Base-by-base conservation (phyloP, 37 sponge, comb jelly and placozoan species). In the Spongilla lacustris region DNA sequence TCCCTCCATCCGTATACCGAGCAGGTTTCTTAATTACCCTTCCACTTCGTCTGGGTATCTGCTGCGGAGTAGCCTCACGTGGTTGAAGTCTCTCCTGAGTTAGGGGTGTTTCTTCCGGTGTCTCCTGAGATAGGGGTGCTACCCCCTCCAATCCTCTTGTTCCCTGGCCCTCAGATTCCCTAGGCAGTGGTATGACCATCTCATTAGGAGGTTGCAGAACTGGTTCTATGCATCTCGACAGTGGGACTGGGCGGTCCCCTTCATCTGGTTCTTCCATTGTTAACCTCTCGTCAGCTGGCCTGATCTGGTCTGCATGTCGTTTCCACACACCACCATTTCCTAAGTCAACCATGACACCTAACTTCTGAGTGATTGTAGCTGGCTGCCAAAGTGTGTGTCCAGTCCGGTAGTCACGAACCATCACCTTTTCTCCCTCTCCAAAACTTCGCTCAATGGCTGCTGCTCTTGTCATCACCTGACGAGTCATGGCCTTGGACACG, bases 231-330 rank as follows among this genome's bases (percentile, higher is more conserved):
- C 58, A 10, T 58, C 58, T 58, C 11, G 58, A 58, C 58, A 19
- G 58, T 58, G 58, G 58, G 58, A 58, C 58, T 58, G 58, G 58
- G 58, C 58, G 11, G 58, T 58, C 58, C 58, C 14, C 58, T 58
- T 19, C 58, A 10, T 58, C 58, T 58, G 58, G 21, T 58, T 58
- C 58, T 58, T 58, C 58, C 58, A 10, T 58, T 58, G 58, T 58
- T 58, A 17, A 58, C 58, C 58, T 58, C 58, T 58, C 58, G 21
- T 58, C 58, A 58, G 58, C 58, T 58, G 58, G 21, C 19, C 58
- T 58, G 58, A 72, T 30, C 73, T 72, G 73, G 21, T 72, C 73
- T 32, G 32, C 31, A 72, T 72, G 73, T 33, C 73, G 73, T 72
- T 32, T 72, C 73, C 73, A 72, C 73, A 72, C 73, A 33, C 32